Base-by-base conservation (phyloP, 2,113 vertebrate species). In the Connochaetes taurinus region DNA sequence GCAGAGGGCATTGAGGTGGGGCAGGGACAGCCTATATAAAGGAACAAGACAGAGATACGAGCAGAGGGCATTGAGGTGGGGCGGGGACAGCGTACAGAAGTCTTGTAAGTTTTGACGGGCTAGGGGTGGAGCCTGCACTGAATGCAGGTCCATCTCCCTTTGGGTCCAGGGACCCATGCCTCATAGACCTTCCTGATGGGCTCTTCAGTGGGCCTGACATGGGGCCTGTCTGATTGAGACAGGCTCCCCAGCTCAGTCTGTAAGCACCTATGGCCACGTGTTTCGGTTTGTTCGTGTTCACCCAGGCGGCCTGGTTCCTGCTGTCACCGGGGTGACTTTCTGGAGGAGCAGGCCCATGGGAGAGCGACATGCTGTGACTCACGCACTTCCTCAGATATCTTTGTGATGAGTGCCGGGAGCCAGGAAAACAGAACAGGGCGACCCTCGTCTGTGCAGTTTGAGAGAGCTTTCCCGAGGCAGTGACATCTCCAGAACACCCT, bases 131-230 rank as follows among this genome's bases (percentile, higher is more conserved):
- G 80, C 13, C 86, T 57, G 13, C 19, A 31, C 67, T 33, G 47
- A 60, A 17, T 4, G 23, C 12, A 19, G 55, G 16, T 33, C 52
- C 62, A 16, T 64, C 45, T 31, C 53, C 5, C 43, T 33, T 40
- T 0, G 0, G 3, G 40, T 13, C 9, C 29, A 16, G 6, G 13
- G 31, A 15, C 76, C n/a, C 40, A 62, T 12, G 2, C 50, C 27
- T 76, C 29, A 2, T 55, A 71, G 25, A 25, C 4, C 53, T 58
- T 50, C 81, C 23, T 21, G 3, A 15, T 7, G 36, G 83, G 58
- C 21, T 76, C 55, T 80, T 64, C 23, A n/a, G 64, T 25, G 76
- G 23, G 25, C 10, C n/a, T 14, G 6, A 31, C 11, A 36, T 8
- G 57, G 27, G 19, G 3, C 47, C n/a, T 27, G 36, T 71, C 47